Conservation (phyloP, 2,888 invertebrate species). For the Tachina fera region DNA sequence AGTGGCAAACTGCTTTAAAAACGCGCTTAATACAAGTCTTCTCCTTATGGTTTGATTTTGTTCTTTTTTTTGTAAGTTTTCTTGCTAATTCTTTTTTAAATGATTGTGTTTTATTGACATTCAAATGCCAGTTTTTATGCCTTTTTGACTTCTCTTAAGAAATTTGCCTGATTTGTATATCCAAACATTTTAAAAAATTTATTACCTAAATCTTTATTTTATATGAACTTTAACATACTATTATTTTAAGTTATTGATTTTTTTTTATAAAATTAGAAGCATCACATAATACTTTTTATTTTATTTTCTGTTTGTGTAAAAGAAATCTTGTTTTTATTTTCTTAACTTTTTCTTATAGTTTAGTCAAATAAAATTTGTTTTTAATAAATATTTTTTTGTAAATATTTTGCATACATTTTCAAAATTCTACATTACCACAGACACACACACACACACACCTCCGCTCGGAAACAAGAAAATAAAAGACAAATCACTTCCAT, state of each 20-base stretch:
- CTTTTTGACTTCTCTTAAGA: constrained; percentile 43
- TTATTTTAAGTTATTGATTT: constrained; percentile 48
- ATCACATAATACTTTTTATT: constrained; percentile 54
- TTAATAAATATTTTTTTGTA: constrained; percentile 51
- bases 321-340: constrained; percentile 24
- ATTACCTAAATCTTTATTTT: constrained; percentile 26
- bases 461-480: constrained; percentile 1
- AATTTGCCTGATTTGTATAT: constrained; percentile 58
- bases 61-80: constrained; percentile 27
- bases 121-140: constrained; percentile 60
- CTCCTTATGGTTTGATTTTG: constrained; percentile 70
- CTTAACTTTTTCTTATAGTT: constrained; percentile 28
- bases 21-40: constrained; percentile 64
- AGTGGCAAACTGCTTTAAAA: constrained; percentile 61
- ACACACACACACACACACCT: neutral
- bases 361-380: constrained; percentile 59
- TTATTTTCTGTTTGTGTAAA: constrained; percentile 23
- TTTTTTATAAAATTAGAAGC: constrained; percentile 39
- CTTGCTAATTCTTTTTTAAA: constrained; percentile 8
- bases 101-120: constrained; percentile 46
- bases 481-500: constrained; percentile 70
- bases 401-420: constrained; percentile 55
- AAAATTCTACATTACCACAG: constrained; percentile 26
- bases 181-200: constrained; percentile 19
- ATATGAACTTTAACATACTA: neutral